A percentile compares a stretch with the other conserved stretches of the same genome.
Evolutionary conservation across 2,888 invertebrate genomes (phyloP).

Genomic region (Dasysyrphus tricinctus): DNA sequence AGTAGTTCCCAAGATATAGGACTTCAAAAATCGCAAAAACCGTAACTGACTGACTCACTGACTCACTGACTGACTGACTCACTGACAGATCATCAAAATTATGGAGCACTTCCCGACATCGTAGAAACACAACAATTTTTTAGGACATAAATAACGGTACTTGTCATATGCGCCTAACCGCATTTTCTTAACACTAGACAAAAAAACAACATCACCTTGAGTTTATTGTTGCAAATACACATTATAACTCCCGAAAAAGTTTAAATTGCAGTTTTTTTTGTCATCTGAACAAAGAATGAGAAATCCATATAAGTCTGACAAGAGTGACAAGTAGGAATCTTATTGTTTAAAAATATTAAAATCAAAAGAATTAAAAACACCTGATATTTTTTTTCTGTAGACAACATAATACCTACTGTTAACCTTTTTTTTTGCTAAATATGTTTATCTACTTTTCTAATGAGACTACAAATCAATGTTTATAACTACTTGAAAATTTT

Average conservation of each 20-base stretch:
- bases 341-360: not conserved
- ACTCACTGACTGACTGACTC: too few species aligned
- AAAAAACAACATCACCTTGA: too few species aligned
- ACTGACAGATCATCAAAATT: too few species aligned
- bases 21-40: too few species aligned
- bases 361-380: conserved; percentile 10
- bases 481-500: not conserved
- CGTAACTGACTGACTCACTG: too few species aligned
- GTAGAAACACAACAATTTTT: too few species aligned
- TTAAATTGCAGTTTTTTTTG: not conserved
- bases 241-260: not conserved
- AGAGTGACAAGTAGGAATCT: not conserved
- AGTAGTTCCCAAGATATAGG: too few species aligned
- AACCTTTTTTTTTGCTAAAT: not conserved
- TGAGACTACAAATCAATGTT: not conserved
- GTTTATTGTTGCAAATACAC: too few species aligned
- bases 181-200: too few species aligned
- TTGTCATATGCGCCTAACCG: too few species aligned
- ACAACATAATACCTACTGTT: not conserved
- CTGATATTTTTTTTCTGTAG: not conserved
- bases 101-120: too few species aligned
- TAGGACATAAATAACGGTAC: too few species aligned
- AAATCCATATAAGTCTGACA: conserved; percentile 10
- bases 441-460: not conserved
- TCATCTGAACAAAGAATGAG: conserved; percentile 17